A percentile compares a stretch with the other conserved stretches of the same genome.
phyloP scores from a whole-genome alignment of 1,140 invertebrate species.

The Tribolium madens region DNA sequence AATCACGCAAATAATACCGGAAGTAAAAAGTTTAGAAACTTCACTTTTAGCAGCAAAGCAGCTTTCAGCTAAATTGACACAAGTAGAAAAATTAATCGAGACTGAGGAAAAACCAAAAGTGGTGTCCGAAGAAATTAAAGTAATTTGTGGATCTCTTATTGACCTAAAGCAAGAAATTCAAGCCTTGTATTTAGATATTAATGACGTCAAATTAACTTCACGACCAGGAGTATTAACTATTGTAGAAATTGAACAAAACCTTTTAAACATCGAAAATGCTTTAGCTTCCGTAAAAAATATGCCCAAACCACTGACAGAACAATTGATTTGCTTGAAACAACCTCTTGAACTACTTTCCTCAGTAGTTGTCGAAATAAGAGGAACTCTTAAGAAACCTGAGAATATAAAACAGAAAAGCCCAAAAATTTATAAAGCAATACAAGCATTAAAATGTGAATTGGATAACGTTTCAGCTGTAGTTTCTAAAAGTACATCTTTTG shows the following conservation, averaged over 20 bases:
- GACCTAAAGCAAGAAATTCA: neutral
- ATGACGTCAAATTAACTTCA: neutral
- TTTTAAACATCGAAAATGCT: neutral
- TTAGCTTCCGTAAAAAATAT: neutral
- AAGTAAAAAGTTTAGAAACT: neutral
- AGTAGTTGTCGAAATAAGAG: conserved; percentile 19
- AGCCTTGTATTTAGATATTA: neutral
- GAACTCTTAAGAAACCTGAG: conserved; percentile 31
- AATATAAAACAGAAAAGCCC: conserved; percentile 31
- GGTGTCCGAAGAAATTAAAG: neutral
- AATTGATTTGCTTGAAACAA: conserved; percentile 9
- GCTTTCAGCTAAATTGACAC: neutral
- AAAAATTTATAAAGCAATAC: conserved; percentile 2
- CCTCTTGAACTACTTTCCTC: conserved; percentile 37
- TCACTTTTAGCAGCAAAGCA: neutral
- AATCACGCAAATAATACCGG: neutral
- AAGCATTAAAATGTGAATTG: conserved; percentile 14
- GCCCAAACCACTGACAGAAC: neutral
- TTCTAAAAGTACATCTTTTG: neutral
- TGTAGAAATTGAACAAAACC: neutral
- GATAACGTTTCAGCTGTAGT: neutral
- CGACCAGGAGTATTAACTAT: neutral
- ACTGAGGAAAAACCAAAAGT: neutral
- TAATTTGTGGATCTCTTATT: neutral
- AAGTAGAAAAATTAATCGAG: conserved; percentile 8